Evolutionary conservation across 2,113 vertebrate species (phyloP), one percentile per base, ranked within the genome.

Genomic region (Dromaius novaehollandiae): DNA sequence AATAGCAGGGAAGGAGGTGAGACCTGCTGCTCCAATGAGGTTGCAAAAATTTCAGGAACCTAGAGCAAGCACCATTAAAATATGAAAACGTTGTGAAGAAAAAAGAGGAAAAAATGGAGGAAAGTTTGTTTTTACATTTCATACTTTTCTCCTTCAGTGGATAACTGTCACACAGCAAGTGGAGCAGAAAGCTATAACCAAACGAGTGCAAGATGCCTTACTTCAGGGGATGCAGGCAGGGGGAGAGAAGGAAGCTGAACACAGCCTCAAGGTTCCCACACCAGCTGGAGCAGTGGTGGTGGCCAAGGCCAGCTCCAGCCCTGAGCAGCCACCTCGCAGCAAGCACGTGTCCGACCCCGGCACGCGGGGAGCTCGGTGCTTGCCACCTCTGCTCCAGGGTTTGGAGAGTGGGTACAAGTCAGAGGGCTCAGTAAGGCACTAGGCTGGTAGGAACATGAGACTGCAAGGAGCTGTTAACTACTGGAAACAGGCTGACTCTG

Each of bases 191-290:
- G 46, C 64, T 68, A 82, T 34, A 21, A 30, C 9, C 60, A 68
- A 65, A 78, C 20, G 53, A 82, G 42, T 22, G 12, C 19, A 73
- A 86, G 36, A 36, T 89, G 24, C 21, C 34, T 61, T 77, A 38
- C 9, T 8, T 74, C 0, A 1, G 25, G 22, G 0, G 0, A 24
- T 6, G 1, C 30, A 71, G 40, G 64, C 9, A 71, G 13, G 0
- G 1, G 42, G 26, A 69, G 36, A 11, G 42, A 71, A 76, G 6
- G 21, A 82, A 61, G 28, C 21, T 0, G 0, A 26, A 22, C 16
- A 16, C 26, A 32, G 11, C 11, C 55, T 64, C 1, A 2, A 7
- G 61, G 32, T 3, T 64, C 46, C 18, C 46, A 19, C 17, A 18
- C 46, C 18, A 11, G 46, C 46, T 18, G 19, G 46, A 18, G 17